Conservation (phyloP, 1,140 invertebrate genomes). For the Aphaenogaster floridana region DNA sequence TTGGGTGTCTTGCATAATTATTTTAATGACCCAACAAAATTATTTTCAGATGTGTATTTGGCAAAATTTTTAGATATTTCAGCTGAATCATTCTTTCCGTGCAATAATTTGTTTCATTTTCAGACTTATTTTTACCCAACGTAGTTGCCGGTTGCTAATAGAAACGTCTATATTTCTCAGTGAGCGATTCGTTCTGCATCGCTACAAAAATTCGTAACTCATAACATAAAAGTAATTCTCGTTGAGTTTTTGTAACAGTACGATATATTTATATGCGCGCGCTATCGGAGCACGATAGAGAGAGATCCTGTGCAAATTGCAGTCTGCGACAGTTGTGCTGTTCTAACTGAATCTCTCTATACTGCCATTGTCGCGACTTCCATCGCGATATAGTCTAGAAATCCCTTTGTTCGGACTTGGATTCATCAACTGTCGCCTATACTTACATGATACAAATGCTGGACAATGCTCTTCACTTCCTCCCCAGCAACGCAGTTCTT, state of each 20-base stretch:
- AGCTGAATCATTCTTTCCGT: background rate
- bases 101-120: slow-evolving; percentile 11
- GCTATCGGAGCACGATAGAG: background rate
- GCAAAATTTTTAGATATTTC: no score
- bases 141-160: background rate
- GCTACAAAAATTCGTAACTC: background rate
- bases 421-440: slow-evolving; percentile 56
- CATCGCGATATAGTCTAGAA: background rate
- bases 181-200: background rate
- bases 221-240: background rate
- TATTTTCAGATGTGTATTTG: no score
- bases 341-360: slow-evolving; percentile 4
- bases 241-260: background rate
- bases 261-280: background rate
- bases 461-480: slow-evolving; percentile 74
- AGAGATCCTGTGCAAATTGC: background rate
- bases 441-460: slow-evolving; percentile 81
- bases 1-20: no score
- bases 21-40: no score
- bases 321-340: background rate
- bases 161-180: background rate
- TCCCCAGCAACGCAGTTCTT: slow-evolving; percentile 81
- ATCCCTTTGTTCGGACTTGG: slow-evolving; percentile 32
- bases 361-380: background rate
- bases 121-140: background rate